Evolutionary conservation across 2,113 vertebrate genomes (phyloP).

Genomic region (Numenius arquata): DNA sequence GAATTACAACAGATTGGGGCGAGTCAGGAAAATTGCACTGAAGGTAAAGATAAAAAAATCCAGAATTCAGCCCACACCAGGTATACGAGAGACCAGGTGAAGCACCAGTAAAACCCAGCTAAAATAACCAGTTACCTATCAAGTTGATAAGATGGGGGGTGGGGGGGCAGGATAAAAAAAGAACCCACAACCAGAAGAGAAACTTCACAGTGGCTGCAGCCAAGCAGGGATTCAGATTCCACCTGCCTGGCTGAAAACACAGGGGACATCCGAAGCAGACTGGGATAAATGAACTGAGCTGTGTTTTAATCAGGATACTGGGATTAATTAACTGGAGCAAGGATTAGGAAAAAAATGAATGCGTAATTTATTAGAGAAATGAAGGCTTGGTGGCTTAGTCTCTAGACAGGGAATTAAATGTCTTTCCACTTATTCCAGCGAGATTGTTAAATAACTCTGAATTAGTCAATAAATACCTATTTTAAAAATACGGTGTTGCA

Average conservation of each 20-base stretch:
- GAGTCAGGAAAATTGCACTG: not conserved
- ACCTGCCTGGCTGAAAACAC: not conserved
- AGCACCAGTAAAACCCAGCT: not conserved
- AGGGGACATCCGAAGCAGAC: not conserved
- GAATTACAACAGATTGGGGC: no score
- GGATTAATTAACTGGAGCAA: not conserved
- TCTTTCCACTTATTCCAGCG: not conserved
- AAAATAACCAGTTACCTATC: not conserved
- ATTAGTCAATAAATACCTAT: not conserved
- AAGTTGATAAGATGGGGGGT: rapidly evolving
- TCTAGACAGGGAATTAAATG: not conserved
- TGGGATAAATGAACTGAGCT: not conserved
- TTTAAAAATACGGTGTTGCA: not conserved
- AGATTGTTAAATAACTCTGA: not conserved
- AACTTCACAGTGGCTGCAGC: not conserved
- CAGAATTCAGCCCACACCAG: not conserved
- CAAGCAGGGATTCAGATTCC: not conserved
- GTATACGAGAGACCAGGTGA: not conserved
- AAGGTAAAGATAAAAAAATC: not conserved
- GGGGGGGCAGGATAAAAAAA: rapidly evolving
- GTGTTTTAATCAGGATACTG: not conserved
- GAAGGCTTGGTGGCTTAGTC: not conserved
- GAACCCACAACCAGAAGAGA: not conserved
- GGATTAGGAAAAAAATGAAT: not conserved
- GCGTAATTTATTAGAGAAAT: not conserved